Conservation (phyloP, 2,797 vertebrate genomes). For the Muraenolepis orangiensis region DNA sequence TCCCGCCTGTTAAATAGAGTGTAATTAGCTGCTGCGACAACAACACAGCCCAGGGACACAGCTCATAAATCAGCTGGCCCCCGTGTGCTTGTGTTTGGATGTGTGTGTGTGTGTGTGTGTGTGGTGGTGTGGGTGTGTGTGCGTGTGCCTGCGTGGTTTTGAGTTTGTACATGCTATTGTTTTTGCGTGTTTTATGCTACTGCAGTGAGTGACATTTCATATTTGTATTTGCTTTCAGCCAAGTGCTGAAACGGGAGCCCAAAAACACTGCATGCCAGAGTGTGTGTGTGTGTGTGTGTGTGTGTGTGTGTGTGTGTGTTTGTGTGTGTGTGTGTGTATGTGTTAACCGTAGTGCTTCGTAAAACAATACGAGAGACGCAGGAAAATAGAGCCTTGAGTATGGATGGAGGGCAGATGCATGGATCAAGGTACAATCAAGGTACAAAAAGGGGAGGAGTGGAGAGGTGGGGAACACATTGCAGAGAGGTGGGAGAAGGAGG, state of each 20-base stretch:
- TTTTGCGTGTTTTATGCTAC: background rate
- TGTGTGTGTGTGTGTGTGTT: slow-evolving; percentile 9
- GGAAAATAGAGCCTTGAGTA: background rate
- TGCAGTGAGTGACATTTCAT: too few species aligned
- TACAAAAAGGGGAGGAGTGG: too few species aligned
- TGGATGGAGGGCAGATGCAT: slow-evolving; percentile 18
- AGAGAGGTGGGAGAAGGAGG: too few species aligned
- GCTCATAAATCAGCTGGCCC: slow-evolving; percentile 53
- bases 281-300: slow-evolving; percentile 21
- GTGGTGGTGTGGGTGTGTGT: slow-evolving; percentile 6
- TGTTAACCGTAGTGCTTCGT: background rate
- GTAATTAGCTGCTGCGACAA: slow-evolving; percentile 58
- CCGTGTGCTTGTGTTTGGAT: background rate
- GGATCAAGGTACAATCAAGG: background rate
- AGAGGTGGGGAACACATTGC: too few species aligned
- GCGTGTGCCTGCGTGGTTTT: slow-evolving; percentile 19
- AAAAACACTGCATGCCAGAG: too few species aligned
- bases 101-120: slow-evolving; percentile 6
- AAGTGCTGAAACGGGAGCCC: too few species aligned
- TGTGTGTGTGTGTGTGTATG: slow-evolving; percentile 21
- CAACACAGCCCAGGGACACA: slow-evolving; percentile 33
- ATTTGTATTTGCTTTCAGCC: too few species aligned
- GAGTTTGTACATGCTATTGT: slow-evolving; percentile 18
- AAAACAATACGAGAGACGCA: too few species aligned
- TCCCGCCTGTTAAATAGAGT: slow-evolving; percentile 56